A percentile compares a stretch with the other conserved stretches of the same genome.
Conservation (phyloP, 2,113 vertebrate species). For the Antechinus stuartii region DNA sequence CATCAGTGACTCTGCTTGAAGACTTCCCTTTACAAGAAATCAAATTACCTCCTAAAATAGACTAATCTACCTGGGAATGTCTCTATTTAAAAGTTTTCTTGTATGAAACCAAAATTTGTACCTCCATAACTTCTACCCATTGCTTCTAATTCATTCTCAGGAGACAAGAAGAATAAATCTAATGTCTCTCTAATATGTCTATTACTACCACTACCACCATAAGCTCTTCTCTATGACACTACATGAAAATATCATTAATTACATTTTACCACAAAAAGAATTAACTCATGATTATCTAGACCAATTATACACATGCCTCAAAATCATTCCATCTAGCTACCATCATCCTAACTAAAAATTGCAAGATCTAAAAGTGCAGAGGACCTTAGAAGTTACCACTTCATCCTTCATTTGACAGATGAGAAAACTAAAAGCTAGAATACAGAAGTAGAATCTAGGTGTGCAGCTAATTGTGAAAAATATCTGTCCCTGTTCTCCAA, state of each 20-base stretch:
- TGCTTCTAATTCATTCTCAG: background rate
- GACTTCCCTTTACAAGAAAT: background rate
- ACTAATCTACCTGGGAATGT: background rate
- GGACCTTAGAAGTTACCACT: background rate
- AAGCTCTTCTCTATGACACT: background rate
- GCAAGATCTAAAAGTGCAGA: background rate
- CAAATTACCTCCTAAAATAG: background rate
- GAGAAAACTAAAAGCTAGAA: background rate
- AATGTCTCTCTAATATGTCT: background rate
- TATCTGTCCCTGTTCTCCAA: background rate
- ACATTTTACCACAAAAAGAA: conserved; percentile 41
- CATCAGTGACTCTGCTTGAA: background rate
- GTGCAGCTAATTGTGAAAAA: background rate
- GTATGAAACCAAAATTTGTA: conserved; percentile 28
- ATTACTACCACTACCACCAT: background rate
- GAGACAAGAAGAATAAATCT: background rate
- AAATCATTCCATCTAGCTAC: conserved; percentile 3
- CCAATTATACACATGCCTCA: background rate
- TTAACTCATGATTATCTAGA: background rate
- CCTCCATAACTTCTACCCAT: background rate
- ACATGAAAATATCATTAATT: background rate
- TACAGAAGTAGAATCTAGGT: background rate
- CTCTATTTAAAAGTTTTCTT: background rate
- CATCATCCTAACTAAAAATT: conserved; percentile 21
- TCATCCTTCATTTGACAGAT: background rate